Evolutionary conservation across 2,113 vertebrate species (phyloP), one percentile per base, ranked within the genome.

Genomic region (Pachycephala philippinensis): DNA sequence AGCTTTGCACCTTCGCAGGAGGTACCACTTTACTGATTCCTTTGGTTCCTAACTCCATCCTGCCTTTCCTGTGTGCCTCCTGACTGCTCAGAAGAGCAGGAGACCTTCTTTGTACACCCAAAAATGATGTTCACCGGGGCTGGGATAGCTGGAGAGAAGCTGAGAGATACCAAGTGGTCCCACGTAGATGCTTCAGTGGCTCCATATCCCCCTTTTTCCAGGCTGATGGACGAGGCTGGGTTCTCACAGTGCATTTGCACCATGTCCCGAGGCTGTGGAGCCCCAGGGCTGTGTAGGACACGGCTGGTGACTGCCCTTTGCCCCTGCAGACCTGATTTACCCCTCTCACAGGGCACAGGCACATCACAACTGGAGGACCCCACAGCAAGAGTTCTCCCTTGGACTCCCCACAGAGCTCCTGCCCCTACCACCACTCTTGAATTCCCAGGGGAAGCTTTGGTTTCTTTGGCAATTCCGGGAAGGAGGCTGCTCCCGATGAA

Each of bases 41-140:
- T 2, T 0, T 1, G 5, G 10, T 0, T 74, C 37, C 26, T 15
- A 10, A 49, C 26, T 60, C 69, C 44, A 35, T 11, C 45, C 37
- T 14, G 17, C 18, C 17, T 15, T 10, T 60, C 27, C 72, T 1
- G 0, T 17, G 15, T 40, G 39, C 5, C 33, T 40, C 27, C 39
- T 2, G 5, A 8, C 28, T 33, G 28, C 45, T 33, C 68, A 28
- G 59, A 54, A 69, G 24, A 1, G 5, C 31, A 52, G 31, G 16
- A 80, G 11, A 37, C 30, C 31, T 14, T 11, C 50, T 47, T 8
- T 35, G 40, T 37, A 22, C 50, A 49, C 31, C 9, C 14, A 2
- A 11, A 61, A 35, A 20, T 7, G 10, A 16, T 18, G 4, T 5
- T 21, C 10, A 2, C 0, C 14, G 8, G 5, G 30, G 15, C 44